Evolutionary conservation across 2,113 vertebrate genomes (phyloP), one percentile per base, ranked within the genome.

Genomic region (Sturnira hondurensis): DNA sequence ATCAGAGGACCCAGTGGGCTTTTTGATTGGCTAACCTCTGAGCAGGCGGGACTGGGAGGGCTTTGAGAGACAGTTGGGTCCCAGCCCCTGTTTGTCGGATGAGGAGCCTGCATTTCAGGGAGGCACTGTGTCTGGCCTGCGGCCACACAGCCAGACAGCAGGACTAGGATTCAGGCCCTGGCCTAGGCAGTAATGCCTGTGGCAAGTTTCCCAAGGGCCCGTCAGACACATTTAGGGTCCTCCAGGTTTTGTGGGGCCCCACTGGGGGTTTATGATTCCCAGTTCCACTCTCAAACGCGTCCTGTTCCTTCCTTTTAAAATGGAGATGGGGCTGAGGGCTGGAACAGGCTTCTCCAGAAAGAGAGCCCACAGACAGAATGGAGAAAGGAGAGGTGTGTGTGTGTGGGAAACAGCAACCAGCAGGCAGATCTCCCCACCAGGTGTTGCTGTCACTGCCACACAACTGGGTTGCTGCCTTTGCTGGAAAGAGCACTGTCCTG

Each of bases 101-200:
- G 43, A 84, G 45, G 33, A 93, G 52, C 52, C 31, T 38, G n/a
- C 65, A 28, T 52, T 47, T 74, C 58, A 63, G 38, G 65, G 80
- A 73, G 33, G 2, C 43, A 7, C 0, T 1, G 10, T 17, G 0
- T 24, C 36, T 63, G 31, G 28, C 78, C 28, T 0, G 22, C 36
- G 3, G 61, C 61, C 83, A 91, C n/a, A 74, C 36, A 88, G 38
- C 20, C 68, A 74, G 41, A 15, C 24, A 17, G 1, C 19, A 15
- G 11, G 31, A 52, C 56, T 16, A 11, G 65, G 70, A n/a, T 33
- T 17, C 4, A 19, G 65, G 9, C 33, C 15, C 38, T 41, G 5
- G 26, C 14, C 50, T 52, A 41, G 13, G 1, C 31, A 56, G n/a
- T 56, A 36, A 20, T 1, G 17, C n/a, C 74, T 36, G 5, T 61